Conservation (phyloP, 2,113 vertebrate species). For the Boleophthalmus pectinirostris region DNA sequence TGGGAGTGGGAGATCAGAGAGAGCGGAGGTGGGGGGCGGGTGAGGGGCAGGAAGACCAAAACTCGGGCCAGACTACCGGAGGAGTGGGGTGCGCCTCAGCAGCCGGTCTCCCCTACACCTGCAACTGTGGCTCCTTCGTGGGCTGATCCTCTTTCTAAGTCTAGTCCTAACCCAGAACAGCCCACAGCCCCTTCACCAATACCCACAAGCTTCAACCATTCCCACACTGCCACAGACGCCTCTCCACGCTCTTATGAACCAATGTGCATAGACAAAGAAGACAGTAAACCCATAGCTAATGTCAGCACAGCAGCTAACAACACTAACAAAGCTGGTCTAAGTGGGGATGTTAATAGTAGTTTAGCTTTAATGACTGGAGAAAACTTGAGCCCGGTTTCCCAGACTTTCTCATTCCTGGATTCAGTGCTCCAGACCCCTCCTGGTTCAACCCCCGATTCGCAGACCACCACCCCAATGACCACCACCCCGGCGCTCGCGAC, state of each 20-base stretch:
- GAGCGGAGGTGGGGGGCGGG: slow-evolving; percentile 73
- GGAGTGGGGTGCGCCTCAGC: slow-evolving; percentile 73
- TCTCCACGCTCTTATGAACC: slow-evolving; percentile 55
- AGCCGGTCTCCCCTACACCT: slow-evolving; percentile 40
- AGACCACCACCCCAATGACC: slow-evolving; percentile 61
- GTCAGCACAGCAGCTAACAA: neutral
- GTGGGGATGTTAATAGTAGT: slow-evolving; percentile 39
- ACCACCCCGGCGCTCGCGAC: slow-evolving; percentile 49
- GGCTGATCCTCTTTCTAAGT: slow-evolving; percentile 34
- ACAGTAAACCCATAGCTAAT: slow-evolving; percentile 34
- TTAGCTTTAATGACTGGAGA: slow-evolving; percentile 58
- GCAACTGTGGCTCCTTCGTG: slow-evolving; percentile 32
- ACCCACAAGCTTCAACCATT: slow-evolving; percentile 51
- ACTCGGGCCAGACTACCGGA: slow-evolving; percentile 77
- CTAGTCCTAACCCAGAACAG: slow-evolving; percentile 17
- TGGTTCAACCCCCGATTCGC: slow-evolving; percentile 58
- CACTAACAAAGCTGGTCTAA: slow-evolving; percentile 13
- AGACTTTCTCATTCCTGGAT: slow-evolving; percentile 77
- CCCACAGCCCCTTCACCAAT: slow-evolving; percentile 39
- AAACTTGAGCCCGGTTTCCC: slow-evolving; percentile 73
- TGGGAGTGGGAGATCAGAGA: slow-evolving; percentile 78
- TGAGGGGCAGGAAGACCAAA: slow-evolving; percentile 76
- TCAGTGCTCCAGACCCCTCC: slow-evolving; percentile 74
- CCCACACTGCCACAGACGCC: slow-evolving; percentile 36
- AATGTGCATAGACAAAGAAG: slow-evolving; percentile 52